Conservation (phyloP, 2,113 vertebrate genomes). For the Misgurnus mizolepis region DNA sequence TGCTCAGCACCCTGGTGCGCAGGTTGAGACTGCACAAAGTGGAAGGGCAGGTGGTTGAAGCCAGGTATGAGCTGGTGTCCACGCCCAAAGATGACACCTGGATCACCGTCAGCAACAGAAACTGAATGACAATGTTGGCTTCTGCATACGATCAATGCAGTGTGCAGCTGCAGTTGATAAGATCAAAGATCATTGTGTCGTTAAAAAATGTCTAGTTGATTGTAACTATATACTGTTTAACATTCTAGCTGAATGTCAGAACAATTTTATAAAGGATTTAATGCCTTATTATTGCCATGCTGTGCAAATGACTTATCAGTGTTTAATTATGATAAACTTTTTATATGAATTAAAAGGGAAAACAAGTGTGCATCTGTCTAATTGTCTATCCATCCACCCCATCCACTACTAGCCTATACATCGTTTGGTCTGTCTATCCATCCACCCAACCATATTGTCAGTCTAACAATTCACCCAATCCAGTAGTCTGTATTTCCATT, state of each 20-base stretch:
- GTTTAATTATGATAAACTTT: neutral
- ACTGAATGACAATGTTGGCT: constrained; percentile 57
- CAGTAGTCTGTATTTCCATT: no score
- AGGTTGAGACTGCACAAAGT: constrained; percentile 80
- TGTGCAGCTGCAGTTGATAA: neutral
- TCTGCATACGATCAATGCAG: neutral
- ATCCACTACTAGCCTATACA: neutral
- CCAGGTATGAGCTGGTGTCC: constrained; percentile 89
- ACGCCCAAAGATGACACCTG: constrained; percentile 92
- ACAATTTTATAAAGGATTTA: neutral
- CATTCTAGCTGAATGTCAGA: neutral
- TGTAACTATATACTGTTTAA: neutral
- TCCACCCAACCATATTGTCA: no score
- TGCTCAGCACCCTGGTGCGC: constrained; percentile 84
- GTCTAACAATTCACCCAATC: no score
- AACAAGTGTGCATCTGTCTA: neutral
- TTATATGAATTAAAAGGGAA: constrained; percentile 14
- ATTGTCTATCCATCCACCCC: neutral
- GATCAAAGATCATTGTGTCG: neutral
- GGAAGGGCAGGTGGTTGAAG: constrained; percentile 85
- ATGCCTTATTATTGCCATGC: neutral
- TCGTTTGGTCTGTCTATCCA: no score
- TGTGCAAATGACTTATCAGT: neutral
- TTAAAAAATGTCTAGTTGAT: neutral
- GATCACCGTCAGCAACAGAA: constrained; percentile 87